Percentiles rank a stretch among this genome's conserved stretches.
Conservation (phyloP, 2,888 invertebrate genomes). For the Drosophila heteroneura region DNA sequence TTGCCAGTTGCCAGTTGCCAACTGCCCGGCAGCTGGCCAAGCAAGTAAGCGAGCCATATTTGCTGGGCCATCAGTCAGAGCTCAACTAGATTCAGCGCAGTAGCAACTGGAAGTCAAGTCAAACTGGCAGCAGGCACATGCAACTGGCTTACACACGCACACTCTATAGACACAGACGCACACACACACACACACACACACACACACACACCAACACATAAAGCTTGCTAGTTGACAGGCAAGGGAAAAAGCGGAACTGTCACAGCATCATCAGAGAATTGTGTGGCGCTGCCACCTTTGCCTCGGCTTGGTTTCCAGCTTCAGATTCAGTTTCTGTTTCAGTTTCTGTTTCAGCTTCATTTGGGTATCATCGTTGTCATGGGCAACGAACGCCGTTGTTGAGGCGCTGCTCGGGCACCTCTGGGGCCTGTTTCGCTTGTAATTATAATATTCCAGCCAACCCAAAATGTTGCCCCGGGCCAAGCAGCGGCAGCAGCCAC, state of each 20-base stretch:
- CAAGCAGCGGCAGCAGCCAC: slow-evolving; percentile 44
- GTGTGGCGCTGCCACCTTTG: slow-evolving; percentile 60
- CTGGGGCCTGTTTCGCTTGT: slow-evolving; percentile 81
- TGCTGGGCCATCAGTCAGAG: slow-evolving; percentile 66
- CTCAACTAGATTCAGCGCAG: slow-evolving; percentile 64
- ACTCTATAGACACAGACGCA: slow-evolving; percentile 17
- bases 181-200: slow-evolving; percentile 21
- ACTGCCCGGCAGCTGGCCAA: slow-evolving; percentile 28
- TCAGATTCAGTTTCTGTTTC: slow-evolving; percentile 3
- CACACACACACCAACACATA: slow-evolving; percentile 17
- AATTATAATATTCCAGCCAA: slow-evolving; percentile 81
- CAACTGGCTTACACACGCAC: slow-evolving; percentile 70
- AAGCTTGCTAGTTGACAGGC: slow-evolving; percentile 26
- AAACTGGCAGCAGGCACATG: slow-evolving; percentile 51
- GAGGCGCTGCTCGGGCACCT: slow-evolving; percentile 54
- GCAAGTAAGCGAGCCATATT: slow-evolving; percentile 24
- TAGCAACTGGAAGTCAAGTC: slow-evolving; percentile 41
- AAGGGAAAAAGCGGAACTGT: slow-evolving; percentile 67
- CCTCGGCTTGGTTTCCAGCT: slow-evolving; percentile 7
- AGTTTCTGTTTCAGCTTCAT: slow-evolving; percentile 52
- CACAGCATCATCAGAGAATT: slow-evolving; percentile 63
- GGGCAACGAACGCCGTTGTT: slow-evolving; percentile 45
- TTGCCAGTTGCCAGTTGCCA: slow-evolving; percentile 2
- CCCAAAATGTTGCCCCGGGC: slow-evolving; percentile 72
- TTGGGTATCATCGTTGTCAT: slow-evolving; percentile 66